Conservation (phyloP, 2,888 invertebrate genomes). For the Drosophila dives region DNA sequence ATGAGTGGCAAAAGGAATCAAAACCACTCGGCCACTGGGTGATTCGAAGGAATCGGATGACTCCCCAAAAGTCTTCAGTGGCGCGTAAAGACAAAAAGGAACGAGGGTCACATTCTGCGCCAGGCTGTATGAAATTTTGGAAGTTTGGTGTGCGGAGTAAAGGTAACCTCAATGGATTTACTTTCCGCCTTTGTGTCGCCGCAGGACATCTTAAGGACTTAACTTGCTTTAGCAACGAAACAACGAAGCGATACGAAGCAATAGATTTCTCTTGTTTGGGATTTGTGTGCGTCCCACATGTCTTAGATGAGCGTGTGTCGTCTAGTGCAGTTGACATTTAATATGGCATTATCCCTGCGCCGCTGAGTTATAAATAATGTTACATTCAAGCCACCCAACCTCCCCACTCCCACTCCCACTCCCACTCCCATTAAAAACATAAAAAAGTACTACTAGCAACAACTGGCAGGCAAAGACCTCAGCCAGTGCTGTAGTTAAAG, state of each 20-base stretch:
- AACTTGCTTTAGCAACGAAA: constrained; percentile 54
- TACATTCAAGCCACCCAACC: constrained; percentile 40
- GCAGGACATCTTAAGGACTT: constrained; percentile 75
- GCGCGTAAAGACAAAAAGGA: constrained; percentile 74
- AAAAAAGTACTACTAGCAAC: constrained; percentile 51
- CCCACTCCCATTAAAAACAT: constrained; percentile 63
- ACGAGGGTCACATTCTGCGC: constrained; percentile 47
- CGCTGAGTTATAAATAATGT: constrained; percentile 79
- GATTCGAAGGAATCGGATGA: constrained; percentile 7
- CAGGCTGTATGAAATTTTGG: constrained; percentile 27
- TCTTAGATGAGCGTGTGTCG: constrained; percentile 63
- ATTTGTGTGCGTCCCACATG: constrained; percentile 75
- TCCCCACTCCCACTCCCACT: neutral
- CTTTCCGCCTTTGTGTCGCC: constrained; percentile 66
- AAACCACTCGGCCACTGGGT: constrained; percentile 35
- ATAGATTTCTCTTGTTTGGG: constrained; percentile 79
- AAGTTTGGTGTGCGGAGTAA: constrained; percentile 28
- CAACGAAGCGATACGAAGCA: constrained; percentile 49
- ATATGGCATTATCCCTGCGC: constrained; percentile 77
- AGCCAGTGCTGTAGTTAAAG: constrained; percentile 42
- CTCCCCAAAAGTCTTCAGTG: constrained; percentile 57
- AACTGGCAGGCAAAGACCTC: constrained; percentile 20
- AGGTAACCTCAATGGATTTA: constrained; percentile 75
- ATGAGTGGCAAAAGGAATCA: constrained; percentile 65
- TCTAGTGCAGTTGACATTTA: constrained; percentile 77